A percentile compares a stretch with the other conserved stretches of the same genome.
Conservation (phyloP, 2,797 vertebrate species). For the Anniella stebbinsi region DNA sequence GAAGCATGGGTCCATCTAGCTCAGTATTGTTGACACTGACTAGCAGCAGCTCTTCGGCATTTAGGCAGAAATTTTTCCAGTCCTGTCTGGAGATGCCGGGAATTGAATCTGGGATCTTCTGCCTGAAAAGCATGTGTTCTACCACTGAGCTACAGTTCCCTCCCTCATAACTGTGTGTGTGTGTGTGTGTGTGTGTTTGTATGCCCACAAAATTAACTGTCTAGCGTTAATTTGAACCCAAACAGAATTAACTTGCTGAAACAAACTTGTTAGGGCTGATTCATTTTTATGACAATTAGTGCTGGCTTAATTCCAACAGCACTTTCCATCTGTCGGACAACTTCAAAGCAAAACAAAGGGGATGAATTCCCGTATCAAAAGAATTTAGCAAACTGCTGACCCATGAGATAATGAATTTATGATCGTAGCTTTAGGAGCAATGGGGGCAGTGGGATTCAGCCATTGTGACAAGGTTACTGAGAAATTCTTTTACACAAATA, state of each 20-base stretch:
- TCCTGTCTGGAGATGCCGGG: no score
- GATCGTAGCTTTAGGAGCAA: background rate
- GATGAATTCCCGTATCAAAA: background rate
- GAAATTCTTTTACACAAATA: background rate
- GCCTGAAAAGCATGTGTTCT: no score
- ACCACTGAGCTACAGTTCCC: no score
- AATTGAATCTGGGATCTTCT: no score
- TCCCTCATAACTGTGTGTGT: no score
- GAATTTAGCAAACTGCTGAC: conserved; percentile 16
- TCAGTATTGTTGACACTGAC: background rate
- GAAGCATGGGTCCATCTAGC: no score
- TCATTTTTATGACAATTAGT: background rate
- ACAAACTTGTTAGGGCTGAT: conserved; percentile 12
- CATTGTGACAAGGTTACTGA: background rate
- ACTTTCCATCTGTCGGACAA: background rate
- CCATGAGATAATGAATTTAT: conserved; percentile 4
- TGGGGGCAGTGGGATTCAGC: background rate
- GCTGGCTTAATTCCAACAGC: conserved; percentile 22
- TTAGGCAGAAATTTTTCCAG: no score
- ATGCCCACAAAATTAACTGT: background rate
- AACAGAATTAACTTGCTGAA: conserved; percentile 22
- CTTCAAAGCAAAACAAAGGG: conserved; percentile 29
- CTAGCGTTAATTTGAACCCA: conserved; percentile 3
- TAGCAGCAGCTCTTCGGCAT: no score
- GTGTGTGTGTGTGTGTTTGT: no score